Conservation (phyloP, 2,113 vertebrate genomes). For the Urocolius indicus region DNA sequence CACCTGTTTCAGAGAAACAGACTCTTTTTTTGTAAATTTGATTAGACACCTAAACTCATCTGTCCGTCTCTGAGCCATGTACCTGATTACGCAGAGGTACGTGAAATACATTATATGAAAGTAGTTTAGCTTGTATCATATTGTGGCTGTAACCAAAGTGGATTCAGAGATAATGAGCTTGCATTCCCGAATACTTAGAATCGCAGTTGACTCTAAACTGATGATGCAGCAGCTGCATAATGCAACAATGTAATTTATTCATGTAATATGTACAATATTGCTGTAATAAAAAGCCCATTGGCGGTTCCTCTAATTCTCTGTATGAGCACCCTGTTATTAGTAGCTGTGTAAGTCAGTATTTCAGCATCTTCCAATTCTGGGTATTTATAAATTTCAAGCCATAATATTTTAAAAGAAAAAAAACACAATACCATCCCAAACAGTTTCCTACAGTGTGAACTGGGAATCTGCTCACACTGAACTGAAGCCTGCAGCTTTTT, state of each 20-base stretch:
- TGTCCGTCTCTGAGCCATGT: slow-evolving; percentile 25
- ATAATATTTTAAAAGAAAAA: slow-evolving; percentile 6
- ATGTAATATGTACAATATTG: slow-evolving; percentile 59
- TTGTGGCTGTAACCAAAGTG: slow-evolving; percentile 58
- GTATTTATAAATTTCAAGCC: slow-evolving; percentile 31
- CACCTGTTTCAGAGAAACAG: slow-evolving; percentile 27
- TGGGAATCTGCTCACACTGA: neutral
- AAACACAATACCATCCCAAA: neutral
- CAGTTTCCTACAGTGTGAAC: neutral
- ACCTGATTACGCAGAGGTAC: slow-evolving; percentile 53
- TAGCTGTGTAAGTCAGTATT: slow-evolving; percentile 51
- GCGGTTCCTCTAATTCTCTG: slow-evolving; percentile 58
- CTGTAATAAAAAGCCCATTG: slow-evolving; percentile 67
- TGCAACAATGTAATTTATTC: slow-evolving; percentile 67
- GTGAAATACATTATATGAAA: slow-evolving; percentile 3
- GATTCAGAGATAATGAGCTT: slow-evolving; percentile 74
- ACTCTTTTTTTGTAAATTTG: slow-evolving; percentile 53
- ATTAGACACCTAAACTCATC: slow-evolving; percentile 60
- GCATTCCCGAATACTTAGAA: slow-evolving; percentile 48
- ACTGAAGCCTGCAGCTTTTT: neutral
- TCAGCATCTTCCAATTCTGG: slow-evolving; percentile 37
- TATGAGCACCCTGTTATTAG: slow-evolving; percentile 56
- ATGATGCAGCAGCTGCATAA: slow-evolving; percentile 66
- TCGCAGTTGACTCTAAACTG: slow-evolving; percentile 47
- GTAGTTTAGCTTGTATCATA: slow-evolving; percentile 55